A percentile compares a stretch with the other conserved stretches of the same genome.
These are phyloP conservation scores for Batillaria attramentaria DNA, from an alignment of 1,140 invertebrate genomes.

Conservation along the genomic window DNA sequence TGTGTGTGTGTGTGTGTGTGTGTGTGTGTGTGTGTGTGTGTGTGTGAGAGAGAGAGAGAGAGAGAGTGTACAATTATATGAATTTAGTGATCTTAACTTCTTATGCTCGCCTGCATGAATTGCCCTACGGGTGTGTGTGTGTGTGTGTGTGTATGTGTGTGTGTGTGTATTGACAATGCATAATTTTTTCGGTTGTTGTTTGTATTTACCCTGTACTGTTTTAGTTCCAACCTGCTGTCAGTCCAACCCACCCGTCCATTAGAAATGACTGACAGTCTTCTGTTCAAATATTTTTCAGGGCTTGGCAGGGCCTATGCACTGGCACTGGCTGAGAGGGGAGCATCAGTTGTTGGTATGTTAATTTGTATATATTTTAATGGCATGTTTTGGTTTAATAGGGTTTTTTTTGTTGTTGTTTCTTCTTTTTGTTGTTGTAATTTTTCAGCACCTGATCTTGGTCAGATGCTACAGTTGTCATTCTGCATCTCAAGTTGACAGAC, in stretches of 20 bases:
- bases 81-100: too few species aligned
- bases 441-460: not conserved
- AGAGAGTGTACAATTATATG: not conserved
- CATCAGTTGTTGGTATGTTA: slow-evolving; percentile 85
- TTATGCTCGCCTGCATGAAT: too few species aligned
- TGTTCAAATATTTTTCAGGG: slow-evolving; percentile 70
- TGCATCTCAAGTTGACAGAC: not conserved
- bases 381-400: not conserved
- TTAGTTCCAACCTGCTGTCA: too few species aligned
- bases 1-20: not conserved
- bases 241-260: too few species aligned
- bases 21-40: not conserved
- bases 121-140: too few species aligned
- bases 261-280: too few species aligned
- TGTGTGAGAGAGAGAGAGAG: not conserved
- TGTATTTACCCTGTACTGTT: too few species aligned
- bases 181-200: too few species aligned
- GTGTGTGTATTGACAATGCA: too few species aligned
- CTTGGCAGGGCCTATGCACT: slow-evolving; percentile 95
- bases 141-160: too few species aligned
- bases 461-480: not conserved
- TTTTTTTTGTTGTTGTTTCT: not conserved
- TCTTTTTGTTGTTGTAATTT: too few species aligned
- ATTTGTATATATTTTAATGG: not conserved
- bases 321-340: slow-evolving; percentile 91